Base-by-base conservation (phyloP, 2,797 vertebrate genomes). In the Molossus alvarezi region DNA sequence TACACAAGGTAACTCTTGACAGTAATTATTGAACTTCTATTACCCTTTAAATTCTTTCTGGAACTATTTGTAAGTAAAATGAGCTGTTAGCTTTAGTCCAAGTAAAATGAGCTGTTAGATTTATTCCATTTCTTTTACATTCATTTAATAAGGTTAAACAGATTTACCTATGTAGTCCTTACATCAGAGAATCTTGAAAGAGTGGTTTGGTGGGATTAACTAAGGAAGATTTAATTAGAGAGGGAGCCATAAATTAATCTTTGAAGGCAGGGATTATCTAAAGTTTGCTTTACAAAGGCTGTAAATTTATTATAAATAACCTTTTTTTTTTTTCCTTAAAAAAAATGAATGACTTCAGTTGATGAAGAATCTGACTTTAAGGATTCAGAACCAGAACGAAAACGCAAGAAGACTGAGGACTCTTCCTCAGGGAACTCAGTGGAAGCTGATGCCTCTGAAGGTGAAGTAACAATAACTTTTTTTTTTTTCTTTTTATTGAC, bases 361-460 rank as follows among this genome's bases (percentile, higher is more conserved):
- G 95, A 91, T 62, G 96, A 97, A 88, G 96, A 97, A 27, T 85
- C 69, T 95, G 97, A 15, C 91, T 90, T 97, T 8, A 97, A 95
- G 71, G 92, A 85, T 41, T 95, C 92, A 91, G 98, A 97, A 90
- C 92, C 97, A 6, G 97, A 98, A 83, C 1, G 89, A 21, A 97
- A 98, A 90, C 95, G 64, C 58, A 98, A 82, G 97, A 98, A 97
- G 93, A 57, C 0, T 76, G 97, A 97, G 0, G 86, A 98, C 55
- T 45, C 95, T 21, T 91, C 96, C 95, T 90, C 93, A 3, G 96
- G 80, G 10, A 91, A 48, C 11, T 91, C 96, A 9, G 90, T 95
- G 95, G 0, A 14, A 0, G 33, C 97, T 87, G 96, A 95, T 73
- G 20, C 94, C 29, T 58, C 96, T 7, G 97, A 97, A 98, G 98